Base-by-base conservation (phyloP, 2,888 invertebrate genomes). In the Lamproptera curius region DNA sequence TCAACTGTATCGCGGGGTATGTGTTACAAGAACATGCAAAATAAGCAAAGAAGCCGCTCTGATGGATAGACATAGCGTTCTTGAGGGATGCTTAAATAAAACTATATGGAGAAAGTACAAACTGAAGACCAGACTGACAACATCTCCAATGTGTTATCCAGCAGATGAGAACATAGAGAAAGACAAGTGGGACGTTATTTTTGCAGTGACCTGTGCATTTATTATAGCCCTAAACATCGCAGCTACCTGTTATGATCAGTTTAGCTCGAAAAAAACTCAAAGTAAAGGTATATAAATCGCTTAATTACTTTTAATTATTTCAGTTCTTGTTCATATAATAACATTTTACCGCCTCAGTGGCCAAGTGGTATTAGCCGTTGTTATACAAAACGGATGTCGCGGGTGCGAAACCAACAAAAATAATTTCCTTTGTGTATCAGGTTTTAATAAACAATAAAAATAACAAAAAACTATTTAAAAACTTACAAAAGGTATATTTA, bases 21-120 rank as follows among this genome's bases (percentile, higher is more conserved):
- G 58, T 46, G 52, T 57, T 2, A 52, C 47, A 1, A 42, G 42
- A 17, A 38, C 42, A 5, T 58, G 58, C 48, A 17, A 42, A 23
- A 14, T 51, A 41, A 38, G 28, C 44, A 11, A 40, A 20, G 6
- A 45, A 17, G 31, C 17, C 37, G 17, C n/a, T 17, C 45, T 17
- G n/a, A 9, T 3, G 41, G 52, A 48, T 36, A 43, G 52, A 50
- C 14, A 37, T 6, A 0, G 8, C 5, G 28, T 42, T 33, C 54
- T 58, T 47, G 51, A 50, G 50, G 41, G 28, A 51, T 58, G 57
- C 38, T 20, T 57, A 1, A 54, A 54, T 15, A 36, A 57, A 26
- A 45, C 50, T 35, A 16, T 55, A 16, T 37, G 35, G 15, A 42
- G 31, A 9, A 42, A 53, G 8, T 57, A 59, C 15, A 40, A 16